A percentile compares a stretch with the other conserved stretches of the same genome.
phyloP scores from a whole-genome alignment of 1,140 invertebrate genomes.

The Penaeus japonicus region DNA sequence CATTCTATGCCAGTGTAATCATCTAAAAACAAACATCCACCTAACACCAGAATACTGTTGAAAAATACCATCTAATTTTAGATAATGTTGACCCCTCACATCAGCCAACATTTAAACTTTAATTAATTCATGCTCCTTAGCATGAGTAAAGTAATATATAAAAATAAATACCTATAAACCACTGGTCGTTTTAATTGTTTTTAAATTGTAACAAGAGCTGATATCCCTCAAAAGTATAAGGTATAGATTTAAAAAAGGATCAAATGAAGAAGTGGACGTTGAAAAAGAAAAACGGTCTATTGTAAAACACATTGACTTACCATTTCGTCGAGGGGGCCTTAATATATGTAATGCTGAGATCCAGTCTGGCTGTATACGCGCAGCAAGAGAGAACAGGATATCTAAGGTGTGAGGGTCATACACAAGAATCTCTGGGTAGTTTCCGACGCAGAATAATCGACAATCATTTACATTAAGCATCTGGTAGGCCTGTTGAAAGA shows the following conservation, averaged over 20 bases:
- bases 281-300: conserved; percentile 34
- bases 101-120: too few relatives aligned
- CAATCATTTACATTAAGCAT: conserved; percentile 82
- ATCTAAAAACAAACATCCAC: too few relatives aligned
- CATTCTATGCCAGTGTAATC: too few relatives aligned
- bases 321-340: conserved; percentile 83
- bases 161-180: too few relatives aligned
- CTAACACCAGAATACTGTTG: too few relatives aligned
- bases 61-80: too few relatives aligned
- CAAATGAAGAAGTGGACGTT: not conserved
- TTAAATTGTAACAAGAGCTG: too few relatives aligned
- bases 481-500: conserved; percentile 77
- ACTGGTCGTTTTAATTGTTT: too few relatives aligned
- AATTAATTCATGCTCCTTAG: too few relatives aligned
- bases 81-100: too few relatives aligned
- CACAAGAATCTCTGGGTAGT: conserved; percentile 96
- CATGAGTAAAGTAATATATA: too few relatives aligned
- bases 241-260: not conserved
- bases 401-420: conserved; percentile 97
- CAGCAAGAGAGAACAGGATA: conserved; percentile 89
- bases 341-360: conserved; percentile 94
- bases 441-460: conserved; percentile 90
- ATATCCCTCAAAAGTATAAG: too few relatives aligned
- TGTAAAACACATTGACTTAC: conserved; percentile 62
- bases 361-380: conserved; percentile 97